Percentiles rank a stretch among this genome's conserved stretches.
These are phyloP conservation scores for Caenorhabditis tropicalis DNA, from an alignment of 1,140 invertebrate genomes.

Conservation along the genomic window DNA sequence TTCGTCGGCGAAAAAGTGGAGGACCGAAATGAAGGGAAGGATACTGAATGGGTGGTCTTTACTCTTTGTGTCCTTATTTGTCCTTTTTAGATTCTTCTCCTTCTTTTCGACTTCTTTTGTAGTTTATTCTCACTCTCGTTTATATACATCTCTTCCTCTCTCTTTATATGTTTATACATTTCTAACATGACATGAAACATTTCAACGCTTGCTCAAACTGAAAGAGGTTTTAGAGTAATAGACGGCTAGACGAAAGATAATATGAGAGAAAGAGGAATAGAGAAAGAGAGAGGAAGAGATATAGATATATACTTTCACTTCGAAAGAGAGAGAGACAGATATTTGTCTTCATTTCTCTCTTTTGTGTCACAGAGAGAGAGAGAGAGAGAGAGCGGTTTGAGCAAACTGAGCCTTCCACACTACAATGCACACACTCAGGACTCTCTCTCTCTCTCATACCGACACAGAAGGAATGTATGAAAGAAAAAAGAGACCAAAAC, in stretches of 20 bases:
- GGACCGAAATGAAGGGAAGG: not conserved
- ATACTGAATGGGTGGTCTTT: not conserved
- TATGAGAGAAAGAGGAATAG: not conserved
- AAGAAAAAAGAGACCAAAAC: not conserved
- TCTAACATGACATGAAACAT: conserved; percentile 29
- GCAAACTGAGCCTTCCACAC: conserved; percentile 22
- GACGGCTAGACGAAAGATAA: not conserved
- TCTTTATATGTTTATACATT: conserved; percentile 12
- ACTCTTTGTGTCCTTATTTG: conserved; percentile 25
- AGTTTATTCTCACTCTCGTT: not conserved
- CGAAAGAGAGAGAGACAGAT: not conserved
- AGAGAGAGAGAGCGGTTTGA: conserved; percentile 21
- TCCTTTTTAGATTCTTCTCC: not conserved
- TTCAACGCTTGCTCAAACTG: not conserved
- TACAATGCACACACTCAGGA: conserved; percentile 24
- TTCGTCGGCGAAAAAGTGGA: not conserved
- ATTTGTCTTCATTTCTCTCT: conserved; percentile 40
- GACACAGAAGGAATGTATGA: not conserved
- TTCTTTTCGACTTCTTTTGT: not conserved
- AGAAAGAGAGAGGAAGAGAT: conserved; percentile 25
- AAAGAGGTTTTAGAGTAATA: too few relatives aligned
- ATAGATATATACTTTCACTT: not conserved
- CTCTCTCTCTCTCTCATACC: too few relatives aligned
- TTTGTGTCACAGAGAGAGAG: not conserved
- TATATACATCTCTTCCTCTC: not conserved